Evolutionary conservation across 2,113 vertebrate species (phyloP).

Genomic region (Tyto alba): DNA sequence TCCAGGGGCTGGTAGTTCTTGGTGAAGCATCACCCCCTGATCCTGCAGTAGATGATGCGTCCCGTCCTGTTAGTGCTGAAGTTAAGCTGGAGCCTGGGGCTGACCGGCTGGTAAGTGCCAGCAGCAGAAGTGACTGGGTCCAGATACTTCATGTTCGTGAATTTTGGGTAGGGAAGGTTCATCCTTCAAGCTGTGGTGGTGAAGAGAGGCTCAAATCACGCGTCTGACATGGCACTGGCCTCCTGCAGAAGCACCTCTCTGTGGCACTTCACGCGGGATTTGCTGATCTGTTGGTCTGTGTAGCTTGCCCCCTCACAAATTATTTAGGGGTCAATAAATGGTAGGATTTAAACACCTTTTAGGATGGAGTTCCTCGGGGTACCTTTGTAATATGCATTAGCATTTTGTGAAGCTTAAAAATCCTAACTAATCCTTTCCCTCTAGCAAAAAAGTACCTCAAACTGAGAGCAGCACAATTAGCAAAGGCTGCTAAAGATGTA

Average conservation of each 20-base stretch:
- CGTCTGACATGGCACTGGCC: background rate
- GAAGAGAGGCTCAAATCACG: fast-evolving
- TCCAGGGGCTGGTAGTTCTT: conserved; percentile 87
- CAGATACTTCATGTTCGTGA: fast-evolving
- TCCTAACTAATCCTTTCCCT: conserved; percentile 28
- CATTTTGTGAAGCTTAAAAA: conserved; percentile 42
- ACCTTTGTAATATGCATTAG: background rate
- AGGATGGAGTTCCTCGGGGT: background rate
- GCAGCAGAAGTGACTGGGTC: background rate
- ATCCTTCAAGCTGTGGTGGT: background rate
- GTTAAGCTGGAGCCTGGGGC: conserved; percentile 73
- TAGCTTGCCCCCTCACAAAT: fast-evolving
- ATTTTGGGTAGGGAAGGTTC: background rate
- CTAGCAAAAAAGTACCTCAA: background rate
- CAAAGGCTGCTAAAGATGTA: conserved; percentile 19
- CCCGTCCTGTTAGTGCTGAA: conserved; percentile 64
- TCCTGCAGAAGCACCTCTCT: background rate
- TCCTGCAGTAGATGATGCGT: conserved; percentile 56
- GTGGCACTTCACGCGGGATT: background rate
- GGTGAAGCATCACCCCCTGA: conserved; percentile 76
- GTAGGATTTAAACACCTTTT: background rate
- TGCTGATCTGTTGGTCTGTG: background rate
- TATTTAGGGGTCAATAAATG: background rate
- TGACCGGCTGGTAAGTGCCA: conserved; percentile 72
- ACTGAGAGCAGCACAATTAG: conserved; percentile 37